phyloP scores from a whole-genome alignment of 37 sponge, comb jelly and placozoan species.

The Hormiphora californensis region DNA sequence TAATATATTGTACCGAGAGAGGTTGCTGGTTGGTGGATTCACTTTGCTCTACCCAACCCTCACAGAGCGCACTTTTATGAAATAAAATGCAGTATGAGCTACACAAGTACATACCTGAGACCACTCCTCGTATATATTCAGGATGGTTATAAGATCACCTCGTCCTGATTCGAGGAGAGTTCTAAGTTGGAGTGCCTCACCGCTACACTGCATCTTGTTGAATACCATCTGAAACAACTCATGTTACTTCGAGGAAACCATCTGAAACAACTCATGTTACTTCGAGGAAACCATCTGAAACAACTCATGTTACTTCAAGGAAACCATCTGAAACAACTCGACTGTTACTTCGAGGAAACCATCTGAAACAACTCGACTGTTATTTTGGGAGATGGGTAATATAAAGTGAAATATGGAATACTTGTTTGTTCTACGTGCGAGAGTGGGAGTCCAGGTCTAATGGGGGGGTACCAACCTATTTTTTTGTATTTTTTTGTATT shows the following conservation, averaged over 20 bases:
- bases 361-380: too few relatives aligned
- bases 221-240: background rate
- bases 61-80: background rate
- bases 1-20: too few relatives aligned
- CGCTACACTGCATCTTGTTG: constrained; percentile 1
- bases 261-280: background rate
- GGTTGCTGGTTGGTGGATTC: background rate
- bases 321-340: background rate
- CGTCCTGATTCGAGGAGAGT: constrained; percentile 74
- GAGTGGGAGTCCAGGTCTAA: too few relatives aligned
- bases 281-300: background rate
- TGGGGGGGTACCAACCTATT: too few relatives aligned
- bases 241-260: background rate
- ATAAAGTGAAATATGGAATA: too few relatives aligned
- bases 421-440: too few relatives aligned
- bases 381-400: too few relatives aligned
- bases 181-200: background rate
- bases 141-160: constrained; percentile 79
- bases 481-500: too few relatives aligned
- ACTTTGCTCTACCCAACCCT: background rate
- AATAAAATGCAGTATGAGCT: too few relatives aligned
- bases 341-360: background rate
- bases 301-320: background rate
- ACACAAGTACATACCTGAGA: constrained; percentile 76
- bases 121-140: constrained; percentile 89